These are phyloP conservation scores for Perdita meconis DNA, from an alignment of 2,888 invertebrate species.

Conservation along the genomic window DNA sequence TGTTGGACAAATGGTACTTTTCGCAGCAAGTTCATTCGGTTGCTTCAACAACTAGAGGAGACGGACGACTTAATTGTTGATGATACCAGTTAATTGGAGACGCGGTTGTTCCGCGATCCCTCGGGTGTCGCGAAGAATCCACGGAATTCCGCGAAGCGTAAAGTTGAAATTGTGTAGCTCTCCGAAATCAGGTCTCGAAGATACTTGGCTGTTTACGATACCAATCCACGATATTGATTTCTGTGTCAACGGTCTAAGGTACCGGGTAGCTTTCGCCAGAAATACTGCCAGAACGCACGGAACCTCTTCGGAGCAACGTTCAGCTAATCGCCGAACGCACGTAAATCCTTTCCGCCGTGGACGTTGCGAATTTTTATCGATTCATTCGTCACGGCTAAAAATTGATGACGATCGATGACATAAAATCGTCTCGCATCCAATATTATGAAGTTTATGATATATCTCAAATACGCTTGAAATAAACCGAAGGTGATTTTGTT, in stretches of 20 bases:
- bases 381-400: background rate
- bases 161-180: background rate
- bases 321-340: slow-evolving; percentile 5
- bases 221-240: slow-evolving; percentile 31
- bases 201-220: slow-evolving; percentile 25
- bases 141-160: too few relatives aligned
- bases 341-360: slow-evolving; percentile 3
- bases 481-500: too few relatives aligned
- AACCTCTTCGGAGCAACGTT: slow-evolving; percentile 2
- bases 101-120: background rate
- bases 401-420: background rate
- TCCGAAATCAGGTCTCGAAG: slow-evolving; percentile 27
- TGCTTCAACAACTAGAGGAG: too few relatives aligned
- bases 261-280: slow-evolving; percentile 4
- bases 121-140: background rate
- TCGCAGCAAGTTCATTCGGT: too few relatives aligned
- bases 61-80: slow-evolving; percentile 15
- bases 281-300: slow-evolving; percentile 10
- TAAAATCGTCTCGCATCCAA: background rate
- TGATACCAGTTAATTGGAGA: slow-evolving; percentile 18
- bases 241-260: slow-evolving; percentile 6
- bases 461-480: too few relatives aligned
- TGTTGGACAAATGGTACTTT: slow-evolving; percentile 6
- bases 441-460: too few relatives aligned
- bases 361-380: background rate